Conservation (phyloP, 2,797 vertebrate species). For the Acrocephalus scirpaceus region DNA sequence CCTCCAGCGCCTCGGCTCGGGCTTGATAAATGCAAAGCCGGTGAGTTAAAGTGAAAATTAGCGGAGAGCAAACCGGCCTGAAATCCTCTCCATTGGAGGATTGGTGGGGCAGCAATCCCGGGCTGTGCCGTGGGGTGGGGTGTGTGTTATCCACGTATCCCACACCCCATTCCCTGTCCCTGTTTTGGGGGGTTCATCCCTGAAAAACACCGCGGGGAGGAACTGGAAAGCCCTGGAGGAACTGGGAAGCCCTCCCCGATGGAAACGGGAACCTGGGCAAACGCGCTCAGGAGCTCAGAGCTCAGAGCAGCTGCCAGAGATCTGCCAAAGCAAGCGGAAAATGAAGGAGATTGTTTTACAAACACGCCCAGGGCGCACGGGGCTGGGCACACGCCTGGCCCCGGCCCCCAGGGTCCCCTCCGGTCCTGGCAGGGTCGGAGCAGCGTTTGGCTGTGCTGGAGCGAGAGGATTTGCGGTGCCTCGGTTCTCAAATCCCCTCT, state of each 20-base stretch:
- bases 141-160: rapidly evolving
- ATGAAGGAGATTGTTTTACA: conserved; percentile 31
- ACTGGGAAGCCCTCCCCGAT: not conserved
- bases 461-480: not conserved
- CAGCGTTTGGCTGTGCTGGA: rapidly evolving
- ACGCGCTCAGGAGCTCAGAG: conserved; percentile 5
- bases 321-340: conserved; percentile 60
- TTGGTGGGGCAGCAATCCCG: not conserved
- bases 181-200: not conserved
- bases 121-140: not conserved
- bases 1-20: not conserved
- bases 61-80: not conserved
- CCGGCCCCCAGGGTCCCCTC: not conserved
- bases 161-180: not conserved
- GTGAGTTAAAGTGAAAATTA: not conserved
- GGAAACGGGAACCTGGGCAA: not conserved
- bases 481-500: not conserved
- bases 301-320: conserved; percentile 22
- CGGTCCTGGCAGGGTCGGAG: rapidly evolving
- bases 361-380: not conserved
- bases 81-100: not conserved
- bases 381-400: not conserved
- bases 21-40: not conserved
- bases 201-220: not conserved
- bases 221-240: not conserved